phyloP scores from a whole-genome alignment of 2,888 invertebrate genomes.

The Cristatella mucedo region DNA sequence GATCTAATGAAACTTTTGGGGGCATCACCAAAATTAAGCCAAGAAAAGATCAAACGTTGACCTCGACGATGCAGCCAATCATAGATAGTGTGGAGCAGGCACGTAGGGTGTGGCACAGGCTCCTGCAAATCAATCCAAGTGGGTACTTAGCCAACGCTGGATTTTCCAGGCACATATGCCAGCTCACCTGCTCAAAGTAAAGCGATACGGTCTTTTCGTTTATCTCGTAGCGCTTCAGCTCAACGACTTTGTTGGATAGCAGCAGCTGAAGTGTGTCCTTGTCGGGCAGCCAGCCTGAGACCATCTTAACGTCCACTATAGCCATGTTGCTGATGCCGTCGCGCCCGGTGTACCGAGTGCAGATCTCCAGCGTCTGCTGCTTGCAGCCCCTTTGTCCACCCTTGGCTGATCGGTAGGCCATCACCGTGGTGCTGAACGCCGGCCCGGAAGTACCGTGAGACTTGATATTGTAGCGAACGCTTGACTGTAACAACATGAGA shows the following conservation, averaged over 20 bases:
- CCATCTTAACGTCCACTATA: conserved; percentile 70
- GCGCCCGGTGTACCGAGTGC: conserved; percentile 21
- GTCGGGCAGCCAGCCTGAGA: conserved; percentile 77
- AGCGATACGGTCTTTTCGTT: conserved; percentile 14
- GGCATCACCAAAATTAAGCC: too few relatives aligned
- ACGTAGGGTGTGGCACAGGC: too few relatives aligned
- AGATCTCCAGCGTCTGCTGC: conserved; percentile 14
- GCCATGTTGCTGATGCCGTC: conserved; percentile 63
- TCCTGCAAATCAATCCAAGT: too few relatives aligned
- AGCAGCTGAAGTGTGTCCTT: conserved; percentile 45
- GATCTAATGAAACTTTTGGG: too few relatives aligned
- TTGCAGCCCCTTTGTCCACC: conserved; percentile 38
- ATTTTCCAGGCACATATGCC: too few relatives aligned
- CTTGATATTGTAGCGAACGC: conserved; percentile 6
- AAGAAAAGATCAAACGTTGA: too few relatives aligned
- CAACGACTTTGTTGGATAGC: conserved; percentile 2
- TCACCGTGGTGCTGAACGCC: conserved; percentile 19
- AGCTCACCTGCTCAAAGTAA: conserved; percentile 17
- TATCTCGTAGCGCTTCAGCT: conserved; percentile 15
- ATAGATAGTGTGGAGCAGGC: too few relatives aligned
- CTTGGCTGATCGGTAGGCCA: too few relatives aligned
- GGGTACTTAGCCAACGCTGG: too few relatives aligned
- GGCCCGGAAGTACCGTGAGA: not conserved
- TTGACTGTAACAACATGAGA: not conserved
- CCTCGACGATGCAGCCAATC: too few relatives aligned